phyloP scores from a whole-genome alignment of 2,888 invertebrate species.

The Cerastis rubricosa region DNA sequence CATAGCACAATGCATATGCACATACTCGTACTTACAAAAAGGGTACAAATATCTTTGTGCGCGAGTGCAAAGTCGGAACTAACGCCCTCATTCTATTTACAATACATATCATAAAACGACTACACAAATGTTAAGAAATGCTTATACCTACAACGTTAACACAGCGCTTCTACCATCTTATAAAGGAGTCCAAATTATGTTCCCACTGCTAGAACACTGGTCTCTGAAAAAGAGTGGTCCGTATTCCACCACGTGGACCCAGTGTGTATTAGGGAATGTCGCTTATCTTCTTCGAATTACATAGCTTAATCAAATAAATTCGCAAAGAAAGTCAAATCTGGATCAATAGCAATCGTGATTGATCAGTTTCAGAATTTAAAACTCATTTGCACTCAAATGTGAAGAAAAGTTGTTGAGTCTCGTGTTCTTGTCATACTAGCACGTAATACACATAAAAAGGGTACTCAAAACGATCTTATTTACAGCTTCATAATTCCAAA shows the following conservation, averaged over 20 bases:
- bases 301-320: background rate
- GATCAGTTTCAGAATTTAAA: background rate
- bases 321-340: background rate
- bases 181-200: background rate
- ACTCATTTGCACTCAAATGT: background rate
- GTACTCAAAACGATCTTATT: slow-evolving; percentile 21
- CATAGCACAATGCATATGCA: background rate
- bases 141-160: background rate
- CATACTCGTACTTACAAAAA: background rate
- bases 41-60: background rate
- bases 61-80: background rate
- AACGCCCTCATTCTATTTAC: background rate
- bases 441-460: slow-evolving; percentile 24
- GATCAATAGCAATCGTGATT: background rate
- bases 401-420: background rate
- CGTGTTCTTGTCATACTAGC: background rate
- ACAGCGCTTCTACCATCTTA: background rate
- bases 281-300: background rate
- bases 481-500: slow-evolving; percentile 35
- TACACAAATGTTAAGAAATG: background rate
- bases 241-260: background rate
- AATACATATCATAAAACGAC: background rate
- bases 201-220: background rate
- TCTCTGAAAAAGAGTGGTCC: fast-evolving
- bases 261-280: background rate